Percentiles rank a stretch among this genome's conserved stretches.
phyloP scores from a whole-genome alignment of 2,888 invertebrate genomes.

The Luperina nickerlii region DNA sequence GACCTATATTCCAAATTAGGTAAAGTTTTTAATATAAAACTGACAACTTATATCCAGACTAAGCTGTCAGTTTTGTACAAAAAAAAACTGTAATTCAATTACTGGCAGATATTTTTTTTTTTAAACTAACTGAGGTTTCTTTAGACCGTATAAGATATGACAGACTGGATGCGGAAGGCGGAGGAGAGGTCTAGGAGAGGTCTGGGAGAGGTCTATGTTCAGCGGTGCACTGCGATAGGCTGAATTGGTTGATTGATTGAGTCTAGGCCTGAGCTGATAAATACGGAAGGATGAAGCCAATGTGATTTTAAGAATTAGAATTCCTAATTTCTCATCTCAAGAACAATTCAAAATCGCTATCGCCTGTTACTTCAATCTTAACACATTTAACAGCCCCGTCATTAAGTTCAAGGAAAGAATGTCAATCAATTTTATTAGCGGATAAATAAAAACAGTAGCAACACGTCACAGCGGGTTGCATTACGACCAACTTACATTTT shows the following conservation, averaged over 20 bases:
- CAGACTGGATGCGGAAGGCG: too few relatives aligned
- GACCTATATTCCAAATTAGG: too few relatives aligned
- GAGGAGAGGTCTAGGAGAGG: too few relatives aligned
- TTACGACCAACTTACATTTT: conserved; percentile 80
- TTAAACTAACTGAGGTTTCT: too few relatives aligned
- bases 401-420: conserved; percentile 80
- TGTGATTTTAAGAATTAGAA: background rate
- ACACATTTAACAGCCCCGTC: conserved; percentile 67
- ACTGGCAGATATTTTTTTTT: background rate
- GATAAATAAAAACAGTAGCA: conserved; percentile 87
- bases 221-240: too few relatives aligned
- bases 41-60: too few relatives aligned
- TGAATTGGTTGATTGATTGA: too few relatives aligned
- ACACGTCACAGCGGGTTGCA: conserved; percentile 71
- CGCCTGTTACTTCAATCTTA: conserved; percentile 48
- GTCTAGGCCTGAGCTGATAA: too few relatives aligned
- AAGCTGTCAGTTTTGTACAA: background rate
- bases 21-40: too few relatives aligned
- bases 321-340: background rate
- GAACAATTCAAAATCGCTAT: conserved; percentile 50
- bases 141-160: background rate
- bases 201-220: too few relatives aligned
- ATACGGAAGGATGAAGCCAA: background rate
- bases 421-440: conserved; percentile 87
- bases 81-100: background rate